Evolutionary conservation across 2,797 vertebrate species (phyloP).

Genomic region (Halcyon chelicuti): DNA sequence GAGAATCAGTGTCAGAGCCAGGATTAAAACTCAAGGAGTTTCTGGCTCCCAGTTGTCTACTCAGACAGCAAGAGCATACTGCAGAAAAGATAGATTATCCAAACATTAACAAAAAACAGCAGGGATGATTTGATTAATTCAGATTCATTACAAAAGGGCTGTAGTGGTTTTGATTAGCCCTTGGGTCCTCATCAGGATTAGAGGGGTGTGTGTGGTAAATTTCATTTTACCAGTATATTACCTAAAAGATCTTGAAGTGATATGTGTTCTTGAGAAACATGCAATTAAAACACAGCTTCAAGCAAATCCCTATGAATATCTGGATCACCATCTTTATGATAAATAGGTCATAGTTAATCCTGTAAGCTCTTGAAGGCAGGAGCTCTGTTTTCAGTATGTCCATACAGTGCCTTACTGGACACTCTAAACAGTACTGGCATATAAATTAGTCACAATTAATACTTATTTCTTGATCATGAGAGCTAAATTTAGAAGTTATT

Average conservation of each 20-base stretch:
- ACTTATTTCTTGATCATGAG: background rate
- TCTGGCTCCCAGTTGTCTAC: conserved; percentile 58
- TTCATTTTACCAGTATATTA: conserved; percentile 27
- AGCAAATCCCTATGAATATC: background rate
- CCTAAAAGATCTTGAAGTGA: conserved; percentile 3
- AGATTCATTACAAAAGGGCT: conserved; percentile 54
- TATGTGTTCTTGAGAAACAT: conserved; percentile 3
- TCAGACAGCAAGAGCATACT: conserved; percentile 23
- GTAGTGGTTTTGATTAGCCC: conserved; percentile 66
- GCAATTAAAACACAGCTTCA: background rate
- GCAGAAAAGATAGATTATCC: conserved; percentile 62
- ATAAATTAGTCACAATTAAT: background rate
- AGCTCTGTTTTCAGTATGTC: background rate
- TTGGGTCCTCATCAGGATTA: conserved; percentile 31
- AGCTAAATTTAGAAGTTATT: background rate
- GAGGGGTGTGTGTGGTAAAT: conserved; percentile 28
- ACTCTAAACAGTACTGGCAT: background rate
- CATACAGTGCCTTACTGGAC: background rate
- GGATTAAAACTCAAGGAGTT: conserved; percentile 70
- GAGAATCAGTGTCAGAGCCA: conserved; percentile 60
- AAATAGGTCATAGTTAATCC: conserved; percentile 2
- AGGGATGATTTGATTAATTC: conserved; percentile 67
- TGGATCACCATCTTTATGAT: background rate
- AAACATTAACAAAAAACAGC: conserved; percentile 71
- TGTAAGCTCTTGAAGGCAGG: background rate